These are phyloP conservation scores for Muschampia plurimacula DNA, from an alignment of 2,888 invertebrate genomes.

Conservation along the genomic window DNA sequence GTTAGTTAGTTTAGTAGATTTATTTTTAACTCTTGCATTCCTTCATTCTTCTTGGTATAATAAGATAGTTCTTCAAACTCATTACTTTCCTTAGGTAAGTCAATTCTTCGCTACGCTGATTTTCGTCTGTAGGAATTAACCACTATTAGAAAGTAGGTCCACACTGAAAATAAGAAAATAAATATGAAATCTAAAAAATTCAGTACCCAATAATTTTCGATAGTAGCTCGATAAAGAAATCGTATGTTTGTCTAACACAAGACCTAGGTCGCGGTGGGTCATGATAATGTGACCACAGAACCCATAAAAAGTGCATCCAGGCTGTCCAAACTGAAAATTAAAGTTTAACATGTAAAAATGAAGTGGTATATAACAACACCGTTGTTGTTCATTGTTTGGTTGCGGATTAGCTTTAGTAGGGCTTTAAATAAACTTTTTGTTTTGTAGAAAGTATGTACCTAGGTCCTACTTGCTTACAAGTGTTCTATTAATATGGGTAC, in stretches of 20 bases:
- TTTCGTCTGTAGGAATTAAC: slow-evolving; percentile 62
- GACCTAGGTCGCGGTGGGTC: slow-evolving; percentile 7
- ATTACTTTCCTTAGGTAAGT: slow-evolving; percentile 23
- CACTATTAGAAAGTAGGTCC: slow-evolving; percentile 69
- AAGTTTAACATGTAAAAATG: not conserved
- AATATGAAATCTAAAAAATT: slow-evolving; percentile 17
- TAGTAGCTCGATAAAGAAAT: not conserved
- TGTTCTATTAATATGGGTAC: too few relatives aligned
- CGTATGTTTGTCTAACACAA: slow-evolving; percentile 7
- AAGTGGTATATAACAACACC: too few relatives aligned
- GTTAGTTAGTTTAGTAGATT: too few relatives aligned
- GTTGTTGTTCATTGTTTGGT: too few relatives aligned
- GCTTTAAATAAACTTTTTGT: too few relatives aligned
- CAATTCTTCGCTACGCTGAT: slow-evolving; percentile 37
- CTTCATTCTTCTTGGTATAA: not conserved
- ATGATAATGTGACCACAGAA: slow-evolving; percentile 33
- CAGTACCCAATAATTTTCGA: slow-evolving; percentile 38
- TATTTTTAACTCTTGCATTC: not conserved
- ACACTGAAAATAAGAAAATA: slow-evolving; percentile 63
- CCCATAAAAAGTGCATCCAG: slow-evolving; percentile 52
- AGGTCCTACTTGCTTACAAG: too few relatives aligned
- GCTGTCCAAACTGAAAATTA: slow-evolving; percentile 54
- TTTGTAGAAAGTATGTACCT: too few relatives aligned
- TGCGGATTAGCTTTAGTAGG: too few relatives aligned
- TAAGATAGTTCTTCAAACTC: slow-evolving; percentile 2